A percentile compares a stretch with the other conserved stretches of the same genome.
Conservation (phyloP, 2,113 vertebrate genomes). For the Serilophus lunatus region DNA sequence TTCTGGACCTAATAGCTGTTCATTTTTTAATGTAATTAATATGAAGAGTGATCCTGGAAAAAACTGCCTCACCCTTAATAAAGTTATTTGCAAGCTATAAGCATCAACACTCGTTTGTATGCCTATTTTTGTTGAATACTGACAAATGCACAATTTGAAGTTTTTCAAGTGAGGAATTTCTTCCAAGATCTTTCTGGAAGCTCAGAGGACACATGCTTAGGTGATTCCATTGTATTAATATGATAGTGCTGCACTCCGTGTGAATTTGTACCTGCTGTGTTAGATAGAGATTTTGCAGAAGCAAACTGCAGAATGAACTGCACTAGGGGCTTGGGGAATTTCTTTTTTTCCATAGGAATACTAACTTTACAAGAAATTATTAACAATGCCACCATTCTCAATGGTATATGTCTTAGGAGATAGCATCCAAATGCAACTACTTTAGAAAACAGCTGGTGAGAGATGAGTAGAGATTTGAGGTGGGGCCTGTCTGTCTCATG, state of each 20-base stretch:
- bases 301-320: not conserved
- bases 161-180: not conserved
- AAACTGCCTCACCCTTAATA: not conserved
- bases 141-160: not conserved
- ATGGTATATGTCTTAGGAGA: not conserved
- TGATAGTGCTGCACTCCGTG: not conserved
- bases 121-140: not conserved
- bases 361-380: constrained; percentile 11
- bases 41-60: not conserved
- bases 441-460: not conserved
- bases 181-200: constrained; percentile 23
- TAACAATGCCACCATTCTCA: not conserved
- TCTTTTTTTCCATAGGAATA: not conserved
- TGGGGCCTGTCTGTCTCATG: not conserved
- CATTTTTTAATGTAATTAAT: constrained; percentile 34
- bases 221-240: not conserved
- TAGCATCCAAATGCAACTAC: constrained; percentile 1
- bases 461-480: not conserved
- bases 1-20: not conserved
- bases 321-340: not conserved
- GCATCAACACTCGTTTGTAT: not conserved
- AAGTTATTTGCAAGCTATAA: constrained; percentile 35
- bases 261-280: constrained; percentile 13
- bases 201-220: not conserved
- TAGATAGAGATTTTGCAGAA: not conserved